phyloP scores from a whole-genome alignment of 2,888 invertebrate species.

The Nymphalis urticae region DNA sequence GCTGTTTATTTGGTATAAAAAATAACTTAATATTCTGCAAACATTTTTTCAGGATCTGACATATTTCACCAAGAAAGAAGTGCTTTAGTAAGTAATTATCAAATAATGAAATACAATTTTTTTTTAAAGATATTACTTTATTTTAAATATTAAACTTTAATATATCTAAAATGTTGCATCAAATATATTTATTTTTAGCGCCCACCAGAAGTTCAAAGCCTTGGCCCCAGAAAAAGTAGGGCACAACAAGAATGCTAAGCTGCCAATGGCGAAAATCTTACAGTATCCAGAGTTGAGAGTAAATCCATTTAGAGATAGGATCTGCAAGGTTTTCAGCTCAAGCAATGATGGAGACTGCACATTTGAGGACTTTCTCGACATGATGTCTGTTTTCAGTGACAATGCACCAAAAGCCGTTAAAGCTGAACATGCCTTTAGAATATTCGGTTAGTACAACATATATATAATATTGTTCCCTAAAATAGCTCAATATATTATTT shows the following conservation, averaged over 20 bases:
- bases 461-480: too few relatives aligned
- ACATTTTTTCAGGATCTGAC: conserved; percentile 89
- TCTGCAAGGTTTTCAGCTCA: conserved; percentile 95
- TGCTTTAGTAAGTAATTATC: conserved; percentile 87
- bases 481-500: too few relatives aligned
- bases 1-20: background rate
- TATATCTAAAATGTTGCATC: too few relatives aligned
- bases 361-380: conserved; percentile 97
- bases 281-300: conserved; percentile 93
- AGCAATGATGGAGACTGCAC: conserved; percentile 95
- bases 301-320: conserved; percentile 95
- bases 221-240: conserved; percentile 94
- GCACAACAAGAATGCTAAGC: conserved; percentile 92
- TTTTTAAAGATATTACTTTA: background rate
- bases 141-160: too few relatives aligned
- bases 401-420: conserved; percentile 95
- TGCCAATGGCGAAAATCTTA: conserved; percentile 91
- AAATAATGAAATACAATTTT: background rate
- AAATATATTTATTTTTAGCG: conserved; percentile 74
- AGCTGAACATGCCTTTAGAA: conserved; percentile 96
- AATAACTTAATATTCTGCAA: conserved; percentile 14
- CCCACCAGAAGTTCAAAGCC: conserved; percentile 94
- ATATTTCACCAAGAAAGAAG: conserved; percentile 96
- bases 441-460: conserved; percentile 90
- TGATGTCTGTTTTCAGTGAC: conserved; percentile 98